These are phyloP conservation scores for Lucilia cuprina DNA, from an alignment of 1,140 invertebrate species.

Conservation along the genomic window DNA sequence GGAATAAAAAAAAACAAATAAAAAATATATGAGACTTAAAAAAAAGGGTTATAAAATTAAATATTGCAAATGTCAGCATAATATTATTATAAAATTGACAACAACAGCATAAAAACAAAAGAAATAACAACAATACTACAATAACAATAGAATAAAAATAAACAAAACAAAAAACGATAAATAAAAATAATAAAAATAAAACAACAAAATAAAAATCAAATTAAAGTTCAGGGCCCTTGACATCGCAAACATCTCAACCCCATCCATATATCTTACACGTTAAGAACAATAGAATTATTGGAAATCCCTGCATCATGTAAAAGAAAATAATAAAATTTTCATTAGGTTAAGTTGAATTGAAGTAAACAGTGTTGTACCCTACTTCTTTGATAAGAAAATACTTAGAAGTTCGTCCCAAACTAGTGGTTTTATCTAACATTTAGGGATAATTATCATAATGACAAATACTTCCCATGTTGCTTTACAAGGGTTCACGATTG, in stretches of 20 bases:
- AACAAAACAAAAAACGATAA: neutral
- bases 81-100: slow-evolving; percentile 21
- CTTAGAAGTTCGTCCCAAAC: no score
- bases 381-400: no score
- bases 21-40: neutral
- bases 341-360: no score
- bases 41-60: slow-evolving; percentile 18
- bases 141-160: neutral
- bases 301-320: neutral
- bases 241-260: slow-evolving; percentile 19
- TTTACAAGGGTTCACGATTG: no score
- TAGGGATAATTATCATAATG: no score
- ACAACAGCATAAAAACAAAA: neutral
- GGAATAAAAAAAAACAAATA: neutral
- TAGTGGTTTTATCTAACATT: no score
- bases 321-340: neutral
- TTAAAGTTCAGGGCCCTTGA: slow-evolving; percentile 22
- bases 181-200: slow-evolving; percentile 18
- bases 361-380: no score
- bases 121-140: neutral
- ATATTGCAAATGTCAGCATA: slow-evolving; percentile 37
- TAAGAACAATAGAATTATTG: neutral
- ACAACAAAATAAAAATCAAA: slow-evolving; percentile 25
- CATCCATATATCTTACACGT: neutral
- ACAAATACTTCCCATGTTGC: no score